Evolutionary conservation across 2,797 vertebrate species (phyloP).

Genomic region (Spatula versicolor): DNA sequence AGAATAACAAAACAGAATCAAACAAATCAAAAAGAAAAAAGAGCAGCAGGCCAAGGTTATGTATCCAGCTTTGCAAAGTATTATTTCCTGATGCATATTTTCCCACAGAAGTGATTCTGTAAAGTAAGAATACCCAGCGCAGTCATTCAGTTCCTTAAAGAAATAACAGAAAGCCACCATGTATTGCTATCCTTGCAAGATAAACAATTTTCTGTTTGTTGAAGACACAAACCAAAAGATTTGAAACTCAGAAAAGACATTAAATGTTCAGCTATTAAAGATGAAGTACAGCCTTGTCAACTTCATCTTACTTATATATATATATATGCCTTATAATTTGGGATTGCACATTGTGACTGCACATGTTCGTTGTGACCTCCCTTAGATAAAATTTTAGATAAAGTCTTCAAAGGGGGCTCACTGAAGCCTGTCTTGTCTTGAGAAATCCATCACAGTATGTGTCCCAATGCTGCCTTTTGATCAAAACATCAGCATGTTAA

Average conservation of each 20-base stretch:
- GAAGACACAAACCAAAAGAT: neutral
- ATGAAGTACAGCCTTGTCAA: neutral
- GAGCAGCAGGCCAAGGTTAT: conserved; percentile 17
- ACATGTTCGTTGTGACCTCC: neutral
- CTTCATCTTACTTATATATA: neutral
- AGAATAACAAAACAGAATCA: conserved; percentile 21
- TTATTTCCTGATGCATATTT: conserved; percentile 11
- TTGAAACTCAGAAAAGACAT: neutral
- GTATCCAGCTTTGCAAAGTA: neutral
- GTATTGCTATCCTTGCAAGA: neutral
- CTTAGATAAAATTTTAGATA: neutral
- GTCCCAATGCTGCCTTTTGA: neutral
- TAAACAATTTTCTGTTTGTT: neutral
- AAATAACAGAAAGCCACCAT: neutral
- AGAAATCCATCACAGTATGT: neutral
- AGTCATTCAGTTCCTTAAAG: neutral
- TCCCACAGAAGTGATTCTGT: neutral
- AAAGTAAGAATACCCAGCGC: neutral
- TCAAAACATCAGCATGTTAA: neutral
- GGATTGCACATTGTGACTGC: neutral
- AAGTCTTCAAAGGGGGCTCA: neutral
- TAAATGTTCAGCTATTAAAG: neutral
- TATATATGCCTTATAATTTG: neutral
- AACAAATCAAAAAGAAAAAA: neutral
- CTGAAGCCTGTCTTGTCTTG: neutral